phyloP scores from a whole-genome alignment of 2,888 invertebrate genomes.

The Lepidochitona cinerea region DNA sequence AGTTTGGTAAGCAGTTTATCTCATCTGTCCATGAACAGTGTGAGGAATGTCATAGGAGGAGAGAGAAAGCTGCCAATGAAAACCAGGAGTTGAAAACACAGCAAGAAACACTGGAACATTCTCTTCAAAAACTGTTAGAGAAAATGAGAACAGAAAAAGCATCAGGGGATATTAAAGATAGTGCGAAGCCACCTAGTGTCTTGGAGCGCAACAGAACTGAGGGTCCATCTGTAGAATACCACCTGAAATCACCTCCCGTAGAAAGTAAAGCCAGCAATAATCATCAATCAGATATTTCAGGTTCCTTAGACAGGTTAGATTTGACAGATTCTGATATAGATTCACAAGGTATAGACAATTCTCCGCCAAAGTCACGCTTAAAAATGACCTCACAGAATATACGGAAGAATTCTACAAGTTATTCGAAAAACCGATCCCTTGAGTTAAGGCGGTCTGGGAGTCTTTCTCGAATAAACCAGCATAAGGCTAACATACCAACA shows the following conservation, averaged over 20 bases:
- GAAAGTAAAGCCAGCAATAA: constrained; percentile 54
- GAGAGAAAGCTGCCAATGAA: constrained; percentile 40
- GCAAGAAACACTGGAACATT: constrained; percentile 43
- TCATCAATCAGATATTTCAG: constrained; percentile 44
- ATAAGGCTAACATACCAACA: too few relatives aligned
- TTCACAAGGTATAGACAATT: too few relatives aligned
- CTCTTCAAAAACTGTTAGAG: constrained; percentile 40
- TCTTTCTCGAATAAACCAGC: background rate
- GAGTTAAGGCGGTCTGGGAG: background rate
- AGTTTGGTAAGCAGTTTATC: constrained; percentile 55
- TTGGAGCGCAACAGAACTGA: background rate
- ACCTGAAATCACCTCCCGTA: background rate
- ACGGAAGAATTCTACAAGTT: background rate
- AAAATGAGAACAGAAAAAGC: constrained; percentile 33
- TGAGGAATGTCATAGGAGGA: constrained; percentile 37
- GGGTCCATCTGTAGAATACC: background rate
- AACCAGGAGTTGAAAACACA: constrained; percentile 38
- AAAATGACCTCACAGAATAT: too few relatives aligned
- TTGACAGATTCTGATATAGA: too few relatives aligned
- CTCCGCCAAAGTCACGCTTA: too few relatives aligned
- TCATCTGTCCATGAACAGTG: constrained; percentile 42
- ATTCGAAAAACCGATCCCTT: background rate
- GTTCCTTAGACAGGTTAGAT: constrained; percentile 40
- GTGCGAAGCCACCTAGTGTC: too few relatives aligned
- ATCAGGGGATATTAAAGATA: background rate